phyloP scores from a whole-genome alignment of 2,113 vertebrate species.

The Stigmatopora nigra region DNA sequence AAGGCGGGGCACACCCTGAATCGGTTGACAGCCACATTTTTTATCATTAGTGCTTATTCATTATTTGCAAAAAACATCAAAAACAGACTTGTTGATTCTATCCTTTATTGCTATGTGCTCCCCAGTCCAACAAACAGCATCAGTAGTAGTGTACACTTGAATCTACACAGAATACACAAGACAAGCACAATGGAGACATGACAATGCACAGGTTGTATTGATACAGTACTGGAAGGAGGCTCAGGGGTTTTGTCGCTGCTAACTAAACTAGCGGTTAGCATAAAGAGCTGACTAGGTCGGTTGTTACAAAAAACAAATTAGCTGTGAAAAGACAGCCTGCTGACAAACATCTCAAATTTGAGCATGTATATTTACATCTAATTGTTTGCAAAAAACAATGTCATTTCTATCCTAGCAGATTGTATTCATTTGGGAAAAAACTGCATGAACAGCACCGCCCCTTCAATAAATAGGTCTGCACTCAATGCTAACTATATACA shows the following conservation, averaged over 20 bases:
- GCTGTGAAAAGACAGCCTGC: slow-evolving; percentile 66
- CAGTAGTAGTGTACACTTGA: slow-evolving; percentile 88
- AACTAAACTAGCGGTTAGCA: slow-evolving; percentile 67
- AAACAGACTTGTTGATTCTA: slow-evolving; percentile 27
- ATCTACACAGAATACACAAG: slow-evolving; percentile 65
- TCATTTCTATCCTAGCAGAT: slow-evolving; percentile 39
- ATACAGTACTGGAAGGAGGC: slow-evolving; percentile 27
- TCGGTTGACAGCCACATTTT: too few species aligned
- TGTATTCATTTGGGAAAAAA: slow-evolving; percentile 29
- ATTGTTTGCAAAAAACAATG: slow-evolving; percentile 60
- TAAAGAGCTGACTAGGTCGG: slow-evolving; percentile 45
- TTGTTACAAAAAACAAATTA: slow-evolving; percentile 45
- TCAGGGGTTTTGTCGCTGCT: slow-evolving; percentile 72
- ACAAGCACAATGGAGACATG: slow-evolving; percentile 54
- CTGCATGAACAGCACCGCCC: slow-evolving; percentile 60
- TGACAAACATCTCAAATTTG: slow-evolving; percentile 56
- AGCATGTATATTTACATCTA: slow-evolving; percentile 56
- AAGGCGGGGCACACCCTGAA: too few species aligned
- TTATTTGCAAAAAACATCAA: background rate
- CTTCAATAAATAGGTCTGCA: slow-evolving; percentile 90
- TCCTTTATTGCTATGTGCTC: slow-evolving; percentile 85
- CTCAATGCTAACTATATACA: slow-evolving; percentile 82
- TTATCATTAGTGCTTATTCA: background rate
- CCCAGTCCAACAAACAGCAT: slow-evolving; percentile 84
- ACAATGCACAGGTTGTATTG: slow-evolving; percentile 34